Base-by-base conservation (phyloP, 2,113 vertebrate species). In the Laterallus jamaicensis region DNA sequence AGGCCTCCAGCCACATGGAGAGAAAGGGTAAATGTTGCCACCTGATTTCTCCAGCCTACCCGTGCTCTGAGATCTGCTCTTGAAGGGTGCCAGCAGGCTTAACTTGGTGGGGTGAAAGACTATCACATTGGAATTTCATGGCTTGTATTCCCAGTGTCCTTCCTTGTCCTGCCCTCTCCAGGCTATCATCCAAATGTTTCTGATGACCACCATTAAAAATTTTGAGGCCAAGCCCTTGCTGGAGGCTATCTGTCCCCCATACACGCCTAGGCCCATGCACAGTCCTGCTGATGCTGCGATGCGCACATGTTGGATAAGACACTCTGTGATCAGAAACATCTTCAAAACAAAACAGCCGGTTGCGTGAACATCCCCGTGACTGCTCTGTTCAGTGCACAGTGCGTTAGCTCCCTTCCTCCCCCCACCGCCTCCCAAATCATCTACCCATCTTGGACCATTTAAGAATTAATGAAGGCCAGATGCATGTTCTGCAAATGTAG, bases 401-500 rank as follows among this genome's bases (percentile, higher is more conserved):
- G 6, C 8, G 9, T 80, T 92, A 71, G 52, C 74, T 95, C 40
- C 56, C 70, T 62, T 47, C 50, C 49, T 49, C 49, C 37, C 55
- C 52, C 60, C 42, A 47, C 55, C 52, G 39, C 44, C 55, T 39
- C 20, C 35, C 2, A 9, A 84, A 88, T 96, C 77, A 54, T 93
- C 71, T 85, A 60, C 88, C 74, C 96, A 97, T 10, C 3, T 91
- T 92, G 92, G 94, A 96, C 71, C 74, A 88, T 58, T 97, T 96
- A 96, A 74, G 62, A 88, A 90, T 86, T 97, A 97, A 97, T 96
- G 89, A 96, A 96, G 95, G 73, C 96, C 96, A 97, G 93, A 96
- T 92, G 95, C 69, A 91, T 87, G 86, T 92, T 95, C 94, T 93
- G 77, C 54, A 94, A 88, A 93, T 47, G 89, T 70, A 89, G 91